A percentile compares a stretch with the other conserved stretches of the same genome.
phyloP scores from a whole-genome alignment of 2,888 invertebrate genomes.

The Darwinula stevensoni region DNA sequence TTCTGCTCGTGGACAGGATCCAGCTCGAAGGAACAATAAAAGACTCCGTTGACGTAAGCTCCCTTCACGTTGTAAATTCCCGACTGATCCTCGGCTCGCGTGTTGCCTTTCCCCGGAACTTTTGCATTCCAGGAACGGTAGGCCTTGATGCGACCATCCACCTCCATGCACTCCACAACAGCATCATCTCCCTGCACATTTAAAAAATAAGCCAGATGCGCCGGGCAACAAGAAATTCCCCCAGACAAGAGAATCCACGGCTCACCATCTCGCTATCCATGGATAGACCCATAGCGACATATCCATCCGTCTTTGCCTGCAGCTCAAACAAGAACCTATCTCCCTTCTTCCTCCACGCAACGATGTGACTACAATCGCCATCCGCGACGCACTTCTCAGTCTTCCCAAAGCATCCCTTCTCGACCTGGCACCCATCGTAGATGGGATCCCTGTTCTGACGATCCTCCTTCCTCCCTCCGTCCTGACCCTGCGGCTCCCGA shows the following conservation, averaged over 20 bases:
- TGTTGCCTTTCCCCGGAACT: slow-evolving; percentile 13
- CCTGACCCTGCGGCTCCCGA: no score
- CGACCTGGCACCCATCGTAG: not conserved
- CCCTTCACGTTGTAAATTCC: not conserved
- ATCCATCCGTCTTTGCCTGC: no score
- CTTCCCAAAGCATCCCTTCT: not conserved
- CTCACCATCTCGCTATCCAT: not conserved
- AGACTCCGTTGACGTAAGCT: not conserved
- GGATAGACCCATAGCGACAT: not conserved
- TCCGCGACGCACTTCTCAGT: not conserved
- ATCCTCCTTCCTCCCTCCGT: no score
- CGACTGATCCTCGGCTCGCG: slow-evolving; percentile 10
- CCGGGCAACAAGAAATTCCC: no score
- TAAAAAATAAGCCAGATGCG: no score
- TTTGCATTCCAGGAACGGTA: slow-evolving; percentile 32
- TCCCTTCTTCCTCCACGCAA: no score
- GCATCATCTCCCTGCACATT: slow-evolving; percentile 35
- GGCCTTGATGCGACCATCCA: slow-evolving; percentile 22
- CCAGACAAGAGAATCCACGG: no score
- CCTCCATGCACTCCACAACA: slow-evolving; percentile 43
- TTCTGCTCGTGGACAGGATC: not conserved
- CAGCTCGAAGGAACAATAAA: not conserved
- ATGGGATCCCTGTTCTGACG: no score
- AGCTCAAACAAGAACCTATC: no score
- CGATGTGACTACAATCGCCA: no score